A percentile compares a stretch with the other conserved stretches of the same genome.
phyloP scores from a whole-genome alignment of 2,888 invertebrate genomes.

The Sarcophaga variegata region DNA sequence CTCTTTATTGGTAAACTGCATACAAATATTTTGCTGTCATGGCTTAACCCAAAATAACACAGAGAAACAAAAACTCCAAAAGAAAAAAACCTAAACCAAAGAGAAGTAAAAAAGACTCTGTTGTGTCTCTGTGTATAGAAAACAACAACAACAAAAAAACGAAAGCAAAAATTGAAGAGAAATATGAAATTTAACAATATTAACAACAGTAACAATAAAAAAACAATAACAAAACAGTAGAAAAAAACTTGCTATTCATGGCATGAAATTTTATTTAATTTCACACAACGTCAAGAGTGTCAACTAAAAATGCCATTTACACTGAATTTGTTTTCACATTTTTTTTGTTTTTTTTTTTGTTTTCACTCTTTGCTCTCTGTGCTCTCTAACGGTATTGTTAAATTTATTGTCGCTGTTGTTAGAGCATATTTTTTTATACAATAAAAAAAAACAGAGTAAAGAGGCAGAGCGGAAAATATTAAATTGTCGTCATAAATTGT shows the following conservation, averaged over 20 bases:
- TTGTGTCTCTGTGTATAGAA: not conserved
- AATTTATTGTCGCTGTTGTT: constrained; percentile 7
- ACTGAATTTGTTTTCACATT: constrained; percentile 1
- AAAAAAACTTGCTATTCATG: constrained; percentile 38
- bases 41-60: too few relatives aligned
- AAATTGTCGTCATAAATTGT: not conserved
- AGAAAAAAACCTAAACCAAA: not conserved
- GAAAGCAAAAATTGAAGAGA: constrained; percentile 1
- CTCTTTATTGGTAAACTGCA: not conserved
- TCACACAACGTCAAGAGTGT: constrained; percentile 69
- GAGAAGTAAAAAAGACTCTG: not conserved
- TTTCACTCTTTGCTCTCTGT: not conserved
- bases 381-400: constrained; percentile 26
- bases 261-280: constrained; percentile 70
- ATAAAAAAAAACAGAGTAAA: not conserved
- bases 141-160: constrained; percentile 23
- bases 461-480: not conserved
- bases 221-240: constrained; percentile 19
- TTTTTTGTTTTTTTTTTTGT: not conserved
- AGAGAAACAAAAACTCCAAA: not conserved
- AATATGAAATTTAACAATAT: constrained; percentile 47
- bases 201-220: constrained; percentile 46
- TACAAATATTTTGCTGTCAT: too few relatives aligned
- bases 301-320: constrained; percentile 66
- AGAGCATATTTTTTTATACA: not conserved